Evolutionary conservation across 2,113 vertebrate genomes (phyloP), one percentile per base, ranked within the genome.

Genomic region (Sminthopsis crassicaudata): DNA sequence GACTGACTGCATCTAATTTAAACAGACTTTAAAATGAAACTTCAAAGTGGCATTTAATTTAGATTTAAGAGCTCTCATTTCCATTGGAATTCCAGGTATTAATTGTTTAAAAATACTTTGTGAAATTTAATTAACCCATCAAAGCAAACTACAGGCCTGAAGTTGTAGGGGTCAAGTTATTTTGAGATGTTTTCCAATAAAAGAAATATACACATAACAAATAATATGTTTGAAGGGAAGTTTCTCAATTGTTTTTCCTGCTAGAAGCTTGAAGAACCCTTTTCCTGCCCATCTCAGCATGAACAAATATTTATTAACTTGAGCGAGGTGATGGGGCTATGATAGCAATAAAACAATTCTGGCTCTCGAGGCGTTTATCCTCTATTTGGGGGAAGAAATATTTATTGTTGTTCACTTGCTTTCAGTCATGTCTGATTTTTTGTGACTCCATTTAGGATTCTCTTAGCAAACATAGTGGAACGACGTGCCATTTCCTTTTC

Each of bases 21-120:
- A 92, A 60, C 6, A 19, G 92, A 90, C 46, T 93, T 36, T 51
- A 26, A 96, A 95, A 95, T 92, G 94, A 96, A 96, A 94, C 94
- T 95, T 95, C 94, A 27, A 90, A 95, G 92, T 46, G 91, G 42
- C 76, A 57, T 94, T 96, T 97, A 92, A 93, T 96, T 95, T 57
- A 93, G 95, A 91, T 52, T 54, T 96, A 93, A 95, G 96, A 55
- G 94, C 90, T 90, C 48, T 46, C 94, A 90, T 94, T 93, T 95
- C 91, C 57, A 93, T 52, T 10, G 94, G 94, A 92, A 88, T 84
- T 88, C 46, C 88, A 89, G 92, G 96, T 95, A 91, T 94, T 94
- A 92, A 94, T 91, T 94, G 91, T 93, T 96, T 94, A 94, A 95
- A 95, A 91, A 95, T 90, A 91, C 53, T 76, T 88, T 88, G 51